Conservation (phyloP, 2,113 vertebrate species). For the Chionodraco myersi region DNA sequence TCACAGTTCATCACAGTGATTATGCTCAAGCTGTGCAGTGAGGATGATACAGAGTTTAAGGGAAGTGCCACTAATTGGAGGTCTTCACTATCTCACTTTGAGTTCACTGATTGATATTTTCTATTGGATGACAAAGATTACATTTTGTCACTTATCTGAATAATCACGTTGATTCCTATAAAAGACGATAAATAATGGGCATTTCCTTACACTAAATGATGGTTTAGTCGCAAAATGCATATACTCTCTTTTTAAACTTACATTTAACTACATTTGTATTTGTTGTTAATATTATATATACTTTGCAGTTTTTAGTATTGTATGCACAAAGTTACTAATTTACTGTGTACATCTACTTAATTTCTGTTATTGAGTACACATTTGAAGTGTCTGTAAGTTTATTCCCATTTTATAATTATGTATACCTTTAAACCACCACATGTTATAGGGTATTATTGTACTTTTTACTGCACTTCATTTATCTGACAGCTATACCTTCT, state of each 20-base stretch:
- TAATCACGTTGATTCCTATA: background rate
- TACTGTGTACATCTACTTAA: background rate
- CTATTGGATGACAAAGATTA: background rate
- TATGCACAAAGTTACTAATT: background rate
- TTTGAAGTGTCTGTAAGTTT: background rate
- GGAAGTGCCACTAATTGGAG: slow-evolving; percentile 63
- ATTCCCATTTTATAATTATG: no score
- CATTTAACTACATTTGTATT: background rate
- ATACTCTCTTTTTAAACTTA: background rate
- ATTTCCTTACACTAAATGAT: background rate
- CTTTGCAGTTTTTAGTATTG: background rate
- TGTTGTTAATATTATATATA: background rate
- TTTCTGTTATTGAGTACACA: background rate
- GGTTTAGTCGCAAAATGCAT: background rate
- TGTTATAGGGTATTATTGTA: background rate
- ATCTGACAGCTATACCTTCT: background rate
- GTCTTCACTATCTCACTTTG: slow-evolving; percentile 46
- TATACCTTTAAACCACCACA: background rate
- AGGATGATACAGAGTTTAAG: slow-evolving; percentile 68
- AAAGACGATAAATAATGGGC: background rate
- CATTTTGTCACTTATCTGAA: slow-evolving; percentile 1
- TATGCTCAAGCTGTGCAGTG: slow-evolving; percentile 74
- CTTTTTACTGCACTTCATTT: background rate
- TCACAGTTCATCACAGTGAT: slow-evolving; percentile 77
- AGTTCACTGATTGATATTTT: slow-evolving; percentile 34